Percentiles rank a stretch among this genome's conserved stretches.
Conservation (phyloP, 2,888 invertebrate genomes). For the Drosophila gaucha region DNA sequence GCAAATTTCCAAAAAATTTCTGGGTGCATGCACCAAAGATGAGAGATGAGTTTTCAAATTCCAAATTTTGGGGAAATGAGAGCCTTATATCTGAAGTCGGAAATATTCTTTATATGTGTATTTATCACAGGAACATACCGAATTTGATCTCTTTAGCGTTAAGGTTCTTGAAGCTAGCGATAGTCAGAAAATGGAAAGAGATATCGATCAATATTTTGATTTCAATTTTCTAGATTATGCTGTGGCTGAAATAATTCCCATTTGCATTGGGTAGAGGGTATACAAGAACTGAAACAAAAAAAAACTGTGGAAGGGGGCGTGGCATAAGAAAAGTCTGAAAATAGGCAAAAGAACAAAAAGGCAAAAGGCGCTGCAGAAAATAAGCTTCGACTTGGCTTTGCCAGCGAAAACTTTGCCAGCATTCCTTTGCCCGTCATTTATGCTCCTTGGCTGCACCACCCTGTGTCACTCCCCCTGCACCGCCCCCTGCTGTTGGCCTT, state of each 20-base stretch:
- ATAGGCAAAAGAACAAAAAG: constrained; percentile 57
- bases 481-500: constrained; percentile 31
- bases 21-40: too few species aligned
- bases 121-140: too few species aligned
- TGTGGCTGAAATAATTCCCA: not conserved
- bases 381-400: constrained; percentile 77
- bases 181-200: not conserved
- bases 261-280: not conserved
- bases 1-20: not conserved
- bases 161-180: too few species aligned
- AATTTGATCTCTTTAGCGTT: too few species aligned
- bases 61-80: too few species aligned
- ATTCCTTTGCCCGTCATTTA: constrained; percentile 59
- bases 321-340: constrained; percentile 45
- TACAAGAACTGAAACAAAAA: not conserved
- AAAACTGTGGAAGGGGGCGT: constrained; percentile 7
- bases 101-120: too few species aligned
- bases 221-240: too few species aligned
- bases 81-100: too few species aligned
- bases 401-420: constrained; percentile 57
- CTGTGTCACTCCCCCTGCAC: not conserved
- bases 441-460: constrained; percentile 41
- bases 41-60: too few species aligned
- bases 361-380: constrained; percentile 71
- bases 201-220: too few species aligned